Evolutionary conservation across 2,888 invertebrate species (phyloP).

Genomic region (Drosophila merina): DNA sequence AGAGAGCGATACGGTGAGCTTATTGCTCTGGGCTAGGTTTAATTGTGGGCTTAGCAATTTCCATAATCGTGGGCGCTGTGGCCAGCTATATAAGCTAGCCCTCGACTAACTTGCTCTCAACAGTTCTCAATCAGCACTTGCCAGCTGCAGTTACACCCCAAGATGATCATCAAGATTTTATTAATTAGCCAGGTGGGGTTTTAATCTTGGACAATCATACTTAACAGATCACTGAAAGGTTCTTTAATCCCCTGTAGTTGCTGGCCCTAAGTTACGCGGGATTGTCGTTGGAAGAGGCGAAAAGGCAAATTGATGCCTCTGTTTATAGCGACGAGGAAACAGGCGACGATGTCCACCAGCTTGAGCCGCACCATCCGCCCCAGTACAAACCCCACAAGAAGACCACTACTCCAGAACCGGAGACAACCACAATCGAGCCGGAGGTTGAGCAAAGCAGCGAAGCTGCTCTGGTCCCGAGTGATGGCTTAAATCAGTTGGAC

Average conservation of each 20-base stretch:
- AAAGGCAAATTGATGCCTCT: conserved; percentile 20
- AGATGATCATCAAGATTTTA: conserved; percentile 56
- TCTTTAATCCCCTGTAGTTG: conserved; percentile 26
- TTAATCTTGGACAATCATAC: not conserved
- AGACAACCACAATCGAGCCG: conserved; percentile 43
- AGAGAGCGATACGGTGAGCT: conserved; percentile 1
- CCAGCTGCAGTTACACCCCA: conserved; percentile 1
- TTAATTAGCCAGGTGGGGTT: conserved; percentile 57
- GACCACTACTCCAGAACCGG: conserved; percentile 26
- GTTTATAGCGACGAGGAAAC: conserved; percentile 30
- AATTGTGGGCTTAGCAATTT: conserved; percentile 49
- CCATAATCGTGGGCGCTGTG: conserved; percentile 45
- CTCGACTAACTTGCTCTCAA: conserved; percentile 13
- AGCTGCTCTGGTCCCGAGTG: conserved; percentile 35
- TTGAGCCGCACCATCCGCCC: conserved; percentile 11
- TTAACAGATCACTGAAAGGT: not conserved
- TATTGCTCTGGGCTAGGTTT: conserved; percentile 36
- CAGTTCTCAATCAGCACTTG: conserved; percentile 41
- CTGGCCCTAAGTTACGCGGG: conserved; percentile 40
- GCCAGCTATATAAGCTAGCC: conserved; percentile 52
- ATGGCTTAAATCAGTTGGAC: conserved; percentile 19
- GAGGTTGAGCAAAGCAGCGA: conserved; percentile 13
- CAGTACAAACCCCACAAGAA: not conserved
- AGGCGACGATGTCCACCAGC: conserved; percentile 32
- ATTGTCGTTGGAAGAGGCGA: conserved; percentile 2